Percentiles rank a stretch among this genome's conserved stretches.
phyloP scores from a whole-genome alignment of 2,797 vertebrate species.

The Ctenopoma multispine region DNA sequence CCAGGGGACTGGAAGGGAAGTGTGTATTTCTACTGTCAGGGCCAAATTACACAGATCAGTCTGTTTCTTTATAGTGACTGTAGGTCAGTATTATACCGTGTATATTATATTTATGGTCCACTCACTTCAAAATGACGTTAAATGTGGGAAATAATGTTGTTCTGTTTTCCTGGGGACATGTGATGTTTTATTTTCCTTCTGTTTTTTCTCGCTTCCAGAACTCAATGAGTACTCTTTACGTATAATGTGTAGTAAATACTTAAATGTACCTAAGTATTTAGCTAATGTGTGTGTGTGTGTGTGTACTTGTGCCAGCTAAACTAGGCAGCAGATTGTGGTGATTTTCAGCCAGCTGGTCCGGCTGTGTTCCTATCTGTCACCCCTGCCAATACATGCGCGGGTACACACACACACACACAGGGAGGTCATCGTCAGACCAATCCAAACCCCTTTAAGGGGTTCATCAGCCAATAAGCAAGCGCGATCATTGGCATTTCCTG shows the following conservation, averaged over 20 bases:
- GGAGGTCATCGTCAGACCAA: constrained; percentile 60
- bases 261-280: constrained; percentile 44
- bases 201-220: background rate
- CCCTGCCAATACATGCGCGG: constrained; percentile 32
- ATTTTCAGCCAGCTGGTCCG: constrained; percentile 79
- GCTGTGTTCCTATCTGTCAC: constrained; percentile 67
- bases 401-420: constrained; percentile 18
- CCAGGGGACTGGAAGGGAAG: background rate
- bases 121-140: background rate
- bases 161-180: background rate
- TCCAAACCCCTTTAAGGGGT: constrained; percentile 53
- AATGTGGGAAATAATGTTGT: background rate
- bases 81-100: background rate
- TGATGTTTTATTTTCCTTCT: background rate
- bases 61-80: constrained; percentile 6
- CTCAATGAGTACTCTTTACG: constrained; percentile 20
- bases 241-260: constrained; percentile 41
- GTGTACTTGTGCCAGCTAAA: constrained; percentile 45
- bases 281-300: constrained; percentile 31
- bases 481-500: constrained; percentile 56
- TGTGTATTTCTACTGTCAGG: constrained; percentile 10
- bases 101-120: background rate
- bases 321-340: constrained; percentile 75
- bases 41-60: constrained; percentile 30
- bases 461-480: constrained; percentile 57